A percentile compares a stretch with the other conserved stretches of the same genome.
phyloP scores from a whole-genome alignment of 2,888 invertebrate genomes.

The Drosophila phalerata region DNA sequence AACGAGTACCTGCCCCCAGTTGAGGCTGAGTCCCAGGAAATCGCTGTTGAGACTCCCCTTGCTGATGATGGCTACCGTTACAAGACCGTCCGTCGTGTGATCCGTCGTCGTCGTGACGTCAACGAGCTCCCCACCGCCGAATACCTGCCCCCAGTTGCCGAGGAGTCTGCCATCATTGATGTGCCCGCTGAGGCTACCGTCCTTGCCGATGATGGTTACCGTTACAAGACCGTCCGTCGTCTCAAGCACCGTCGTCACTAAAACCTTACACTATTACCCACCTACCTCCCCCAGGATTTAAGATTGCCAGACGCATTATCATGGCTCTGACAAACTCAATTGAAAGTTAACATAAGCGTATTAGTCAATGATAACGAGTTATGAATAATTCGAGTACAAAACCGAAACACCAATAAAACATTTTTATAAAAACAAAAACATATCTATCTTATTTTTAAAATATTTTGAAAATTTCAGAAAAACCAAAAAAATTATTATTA shows the following conservation, averaged over 20 bases:
- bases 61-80: constrained; percentile 33
- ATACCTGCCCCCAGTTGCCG: background rate
- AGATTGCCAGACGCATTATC: constrained; percentile 41
- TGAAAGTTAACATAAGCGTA: constrained; percentile 66
- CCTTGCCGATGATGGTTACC: constrained; percentile 74
- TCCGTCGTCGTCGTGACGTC: background rate
- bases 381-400: constrained; percentile 77
- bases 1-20: constrained; percentile 74
- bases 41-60: constrained; percentile 36
- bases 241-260: constrained; percentile 29
- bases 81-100: constrained; percentile 55
- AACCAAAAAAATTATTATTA: constrained; percentile 18
- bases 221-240: constrained; percentile 42
- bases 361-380: constrained; percentile 75
- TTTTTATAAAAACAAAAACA: constrained; percentile 41
- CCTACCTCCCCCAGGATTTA: constrained; percentile 36
- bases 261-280: background rate
- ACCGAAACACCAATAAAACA: constrained; percentile 64
- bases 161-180: background rate
- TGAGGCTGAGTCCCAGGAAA: constrained; percentile 11
- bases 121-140: background rate
- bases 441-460: constrained; percentile 1
- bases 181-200: constrained; percentile 42
- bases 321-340: constrained; percentile 44
- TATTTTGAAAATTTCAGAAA: constrained; percentile 27